Evolutionary conservation across 2,797 vertebrate genomes (phyloP).

Genomic region (Melanotaenia parkinsoni): DNA sequence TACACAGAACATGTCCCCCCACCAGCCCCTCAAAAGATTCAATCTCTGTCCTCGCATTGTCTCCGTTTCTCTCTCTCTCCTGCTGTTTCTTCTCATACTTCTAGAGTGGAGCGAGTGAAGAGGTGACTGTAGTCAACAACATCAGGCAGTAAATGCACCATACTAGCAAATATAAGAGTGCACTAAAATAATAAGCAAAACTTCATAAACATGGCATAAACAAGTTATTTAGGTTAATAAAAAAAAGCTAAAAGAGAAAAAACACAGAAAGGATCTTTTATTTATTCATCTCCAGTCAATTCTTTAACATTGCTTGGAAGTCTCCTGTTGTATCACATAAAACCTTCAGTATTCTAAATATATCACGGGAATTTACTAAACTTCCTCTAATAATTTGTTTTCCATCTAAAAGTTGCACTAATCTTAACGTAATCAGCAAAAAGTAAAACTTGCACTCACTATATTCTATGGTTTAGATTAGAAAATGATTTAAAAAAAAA

Average conservation of each 20-base stretch:
- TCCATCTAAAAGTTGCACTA: no score
- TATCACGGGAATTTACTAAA: no score
- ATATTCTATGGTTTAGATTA: no score
- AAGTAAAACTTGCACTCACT: no score
- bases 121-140: slow-evolving; percentile 1
- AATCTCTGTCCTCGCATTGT: slow-evolving; percentile 37
- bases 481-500: no score
- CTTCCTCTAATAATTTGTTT: no score
- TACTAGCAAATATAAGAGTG: not conserved
- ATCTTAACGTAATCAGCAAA: no score
- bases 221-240: not conserved
- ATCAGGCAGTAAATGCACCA: not conserved
- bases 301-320: no score
- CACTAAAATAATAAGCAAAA: not conserved
- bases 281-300: no score
- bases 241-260: not conserved
- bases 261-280: not conserved
- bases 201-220: not conserved
- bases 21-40: slow-evolving; percentile 60
- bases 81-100: not conserved
- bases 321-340: no score
- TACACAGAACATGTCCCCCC: slow-evolving; percentile 58
- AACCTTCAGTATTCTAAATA: no score
- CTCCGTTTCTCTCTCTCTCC: slow-evolving; percentile 36
- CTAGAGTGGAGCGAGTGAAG: no score